These are phyloP conservation scores for Lysandra coridon DNA, from an alignment of 2,888 invertebrate genomes.

Conservation along the genomic window DNA sequence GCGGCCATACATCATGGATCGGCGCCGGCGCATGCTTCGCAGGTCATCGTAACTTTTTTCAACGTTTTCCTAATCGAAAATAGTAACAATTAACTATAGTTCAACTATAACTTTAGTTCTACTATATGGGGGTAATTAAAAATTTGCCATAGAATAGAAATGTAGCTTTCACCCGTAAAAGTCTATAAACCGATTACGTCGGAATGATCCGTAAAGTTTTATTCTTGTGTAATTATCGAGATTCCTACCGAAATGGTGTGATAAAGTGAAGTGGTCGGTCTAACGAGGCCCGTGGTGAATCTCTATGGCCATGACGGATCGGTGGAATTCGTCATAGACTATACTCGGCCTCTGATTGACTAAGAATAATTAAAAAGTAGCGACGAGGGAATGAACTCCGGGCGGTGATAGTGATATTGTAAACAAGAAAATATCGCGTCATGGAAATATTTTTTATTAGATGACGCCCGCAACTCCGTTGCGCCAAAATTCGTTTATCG, in stretches of 20 bases:
- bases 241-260: slow-evolving; percentile 75
- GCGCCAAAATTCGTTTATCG: no score
- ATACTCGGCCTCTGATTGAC: slow-evolving; percentile 62
- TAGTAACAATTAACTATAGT: slow-evolving; percentile 38
- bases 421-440: slow-evolving; percentile 20
- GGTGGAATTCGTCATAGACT: slow-evolving; percentile 58
- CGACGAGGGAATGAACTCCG: slow-evolving; percentile 43
- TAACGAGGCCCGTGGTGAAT: slow-evolving; percentile 65
- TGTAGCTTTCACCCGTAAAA: slow-evolving; percentile 56
- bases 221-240: slow-evolving; percentile 62
- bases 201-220: slow-evolving; percentile 60
- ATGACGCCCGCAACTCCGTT: no score
- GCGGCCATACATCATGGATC: slow-evolving; percentile 70
- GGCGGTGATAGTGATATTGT: slow-evolving; percentile 13
- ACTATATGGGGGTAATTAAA: slow-evolving; percentile 41
- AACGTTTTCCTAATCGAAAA: slow-evolving; percentile 44
- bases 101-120: slow-evolving; percentile 37
- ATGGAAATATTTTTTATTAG: not conserved
- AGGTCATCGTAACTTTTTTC: slow-evolving; percentile 56
- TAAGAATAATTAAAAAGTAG: slow-evolving; percentile 72
- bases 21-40: slow-evolving; percentile 69
- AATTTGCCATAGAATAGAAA: slow-evolving; percentile 43
- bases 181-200: slow-evolving; percentile 56
- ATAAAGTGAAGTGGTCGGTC: slow-evolving; percentile 75
- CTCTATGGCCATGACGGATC: slow-evolving; percentile 65